Evolutionary conservation across 2,113 vertebrate genomes (phyloP).

Genomic region (Rissa tridactyla): DNA sequence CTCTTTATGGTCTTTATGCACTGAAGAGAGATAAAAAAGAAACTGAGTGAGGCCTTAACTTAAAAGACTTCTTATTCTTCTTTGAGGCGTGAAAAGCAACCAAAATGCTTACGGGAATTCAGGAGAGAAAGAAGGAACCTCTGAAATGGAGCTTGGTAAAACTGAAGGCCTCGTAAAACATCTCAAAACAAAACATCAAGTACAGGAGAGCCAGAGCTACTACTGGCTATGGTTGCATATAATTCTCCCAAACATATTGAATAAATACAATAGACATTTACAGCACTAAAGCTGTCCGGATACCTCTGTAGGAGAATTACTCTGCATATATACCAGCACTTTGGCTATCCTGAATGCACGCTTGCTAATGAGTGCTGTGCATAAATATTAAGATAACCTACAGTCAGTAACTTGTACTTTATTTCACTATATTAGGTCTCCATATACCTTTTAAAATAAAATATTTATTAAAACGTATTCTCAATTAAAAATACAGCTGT

Average conservation of each 20-base stretch:
- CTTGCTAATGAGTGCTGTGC: not conserved
- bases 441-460: slow-evolving; percentile 31
- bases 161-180: not conserved
- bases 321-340: slow-evolving; percentile 3
- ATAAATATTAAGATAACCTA: not conserved
- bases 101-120: not conserved
- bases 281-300: slow-evolving; percentile 42
- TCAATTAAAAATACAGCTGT: slow-evolving; percentile 21
- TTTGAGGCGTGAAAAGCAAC: not conserved
- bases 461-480: slow-evolving; percentile 16
- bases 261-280: slow-evolving; percentile 38
- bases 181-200: not conserved
- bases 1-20: not conserved
- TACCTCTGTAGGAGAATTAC: slow-evolving; percentile 25
- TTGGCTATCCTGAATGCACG: not conserved
- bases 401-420: not conserved
- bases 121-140: not conserved
- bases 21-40: not conserved
- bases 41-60: not conserved
- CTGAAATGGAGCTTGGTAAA: not conserved
- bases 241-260: not conserved
- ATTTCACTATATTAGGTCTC: not conserved
- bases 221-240: not conserved
- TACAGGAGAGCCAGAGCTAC: not conserved
- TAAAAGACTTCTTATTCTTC: not conserved